phyloP scores from a whole-genome alignment of 2,113 vertebrate species.

The Microcebus ravelobensis region DNA sequence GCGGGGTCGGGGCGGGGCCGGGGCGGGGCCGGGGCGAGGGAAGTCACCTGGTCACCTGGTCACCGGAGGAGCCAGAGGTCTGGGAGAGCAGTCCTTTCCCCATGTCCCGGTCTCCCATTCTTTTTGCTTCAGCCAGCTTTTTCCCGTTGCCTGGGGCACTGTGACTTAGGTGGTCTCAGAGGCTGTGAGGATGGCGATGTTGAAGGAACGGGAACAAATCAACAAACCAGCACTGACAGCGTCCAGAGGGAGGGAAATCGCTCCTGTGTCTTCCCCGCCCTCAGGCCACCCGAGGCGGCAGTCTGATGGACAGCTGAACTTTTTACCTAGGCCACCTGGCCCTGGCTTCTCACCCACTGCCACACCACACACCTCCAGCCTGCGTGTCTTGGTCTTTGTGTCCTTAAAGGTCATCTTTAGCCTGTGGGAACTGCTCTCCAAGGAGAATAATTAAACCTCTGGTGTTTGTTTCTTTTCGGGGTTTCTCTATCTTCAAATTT shows the following conservation, averaged over 20 bases:
- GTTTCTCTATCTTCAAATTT: slow-evolving; percentile 73
- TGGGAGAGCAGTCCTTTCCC: background rate
- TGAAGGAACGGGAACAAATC: background rate
- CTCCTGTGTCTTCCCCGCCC: background rate
- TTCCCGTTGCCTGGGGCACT: background rate
- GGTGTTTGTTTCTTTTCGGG: slow-evolving; percentile 66
- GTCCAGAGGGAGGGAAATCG: background rate
- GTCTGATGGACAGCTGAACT: background rate
- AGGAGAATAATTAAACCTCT: slow-evolving; percentile 55
- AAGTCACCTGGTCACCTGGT: background rate
- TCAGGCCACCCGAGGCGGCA: background rate
- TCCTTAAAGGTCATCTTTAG: background rate
- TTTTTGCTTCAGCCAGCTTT: background rate
- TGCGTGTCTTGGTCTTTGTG: background rate
- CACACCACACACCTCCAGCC: background rate
- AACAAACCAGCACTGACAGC: slow-evolving; percentile 21
- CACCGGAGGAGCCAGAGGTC: background rate
- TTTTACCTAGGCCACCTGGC: background rate
- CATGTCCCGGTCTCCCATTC: background rate
- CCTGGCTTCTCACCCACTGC: background rate
- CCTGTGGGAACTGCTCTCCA: slow-evolving; percentile 58
- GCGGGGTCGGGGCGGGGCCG: too few relatives aligned
- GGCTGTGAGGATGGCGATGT: background rate
- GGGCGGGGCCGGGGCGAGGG: too few relatives aligned
- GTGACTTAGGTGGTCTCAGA: background rate